A percentile compares a stretch with the other conserved stretches of the same genome.
phyloP scores from a whole-genome alignment of 2,888 invertebrate genomes.

The Priocnemis perturbator region DNA sequence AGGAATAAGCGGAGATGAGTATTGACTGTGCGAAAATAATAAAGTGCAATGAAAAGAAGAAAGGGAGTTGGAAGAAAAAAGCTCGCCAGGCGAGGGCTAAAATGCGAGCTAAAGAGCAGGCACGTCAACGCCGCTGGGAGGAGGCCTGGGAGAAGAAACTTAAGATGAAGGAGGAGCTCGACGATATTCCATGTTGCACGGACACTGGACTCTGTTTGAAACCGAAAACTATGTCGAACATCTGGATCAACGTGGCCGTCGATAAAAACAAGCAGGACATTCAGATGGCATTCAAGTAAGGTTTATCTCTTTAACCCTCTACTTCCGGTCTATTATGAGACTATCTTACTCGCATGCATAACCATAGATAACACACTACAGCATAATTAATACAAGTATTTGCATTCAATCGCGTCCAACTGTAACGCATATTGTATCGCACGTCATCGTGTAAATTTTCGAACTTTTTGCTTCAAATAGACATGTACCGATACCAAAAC shows the following conservation, averaged over 20 bases:
- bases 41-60: no score
- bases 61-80: not conserved
- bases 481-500: conserved; percentile 39
- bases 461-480: no score
- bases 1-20: no score
- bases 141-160: conserved; percentile 49
- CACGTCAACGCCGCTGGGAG: conserved; percentile 48
- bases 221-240: conserved; percentile 52
- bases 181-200: conserved; percentile 45
- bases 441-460: no score
- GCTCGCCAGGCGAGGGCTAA: not conserved
- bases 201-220: conserved; percentile 35
- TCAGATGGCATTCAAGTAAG: conserved; percentile 56
- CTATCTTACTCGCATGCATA: no score
- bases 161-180: conserved; percentile 41
- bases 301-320: not conserved
- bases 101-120: conserved; percentile 8
- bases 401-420: no score
- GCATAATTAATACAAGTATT: no score
- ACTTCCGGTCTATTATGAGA: no score
- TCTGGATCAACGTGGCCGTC: conserved; percentile 55
- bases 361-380: no score
- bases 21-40: no score
- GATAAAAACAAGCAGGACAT: conserved; percentile 52
- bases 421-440: no score